Conservation (phyloP, 2,888 invertebrate species). For the Villa cingulata region DNA sequence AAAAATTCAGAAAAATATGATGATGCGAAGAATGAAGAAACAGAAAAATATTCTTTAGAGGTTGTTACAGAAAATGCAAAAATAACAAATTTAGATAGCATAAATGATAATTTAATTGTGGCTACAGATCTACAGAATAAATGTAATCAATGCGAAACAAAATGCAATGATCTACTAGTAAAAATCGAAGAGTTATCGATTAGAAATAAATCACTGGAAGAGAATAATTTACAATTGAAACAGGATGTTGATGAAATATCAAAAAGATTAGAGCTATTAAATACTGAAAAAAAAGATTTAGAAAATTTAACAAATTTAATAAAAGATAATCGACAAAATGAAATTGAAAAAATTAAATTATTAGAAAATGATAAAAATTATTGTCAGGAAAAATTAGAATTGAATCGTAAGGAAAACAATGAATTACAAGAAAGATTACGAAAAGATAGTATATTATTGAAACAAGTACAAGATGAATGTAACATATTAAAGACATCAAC, state of each 20-base stretch:
- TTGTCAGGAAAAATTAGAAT: not conserved
- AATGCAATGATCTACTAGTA: not conserved
- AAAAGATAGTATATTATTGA: slow-evolving; percentile 1
- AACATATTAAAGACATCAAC: slow-evolving; percentile 2
- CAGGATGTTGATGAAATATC: slow-evolving; percentile 27
- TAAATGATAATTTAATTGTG: not conserved
- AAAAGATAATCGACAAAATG: not conserved
- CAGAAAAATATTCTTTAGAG: not conserved
- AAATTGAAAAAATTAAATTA: slow-evolving; percentile 9
- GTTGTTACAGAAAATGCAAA: slow-evolving; percentile 4
- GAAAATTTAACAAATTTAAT: slow-evolving; percentile 4
- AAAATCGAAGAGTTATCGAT: slow-evolving; percentile 6
- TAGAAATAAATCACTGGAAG: too few relatives aligned
- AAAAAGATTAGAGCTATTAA: not conserved
- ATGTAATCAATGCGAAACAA: not conserved
- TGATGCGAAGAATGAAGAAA: not conserved
- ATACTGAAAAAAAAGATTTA: slow-evolving; percentile 7
- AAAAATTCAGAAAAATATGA: not conserved
- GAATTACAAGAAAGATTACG: not conserved
- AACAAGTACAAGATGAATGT: slow-evolving; percentile 6
- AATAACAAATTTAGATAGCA: not conserved
- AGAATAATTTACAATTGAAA: slow-evolving; percentile 23
- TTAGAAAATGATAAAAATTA: slow-evolving; percentile 1
- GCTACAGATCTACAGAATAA: not conserved
- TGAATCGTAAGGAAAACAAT: not conserved